Conservation (phyloP, 1,140 invertebrate genomes). For the Pseudomyrmex gracilis region DNA sequence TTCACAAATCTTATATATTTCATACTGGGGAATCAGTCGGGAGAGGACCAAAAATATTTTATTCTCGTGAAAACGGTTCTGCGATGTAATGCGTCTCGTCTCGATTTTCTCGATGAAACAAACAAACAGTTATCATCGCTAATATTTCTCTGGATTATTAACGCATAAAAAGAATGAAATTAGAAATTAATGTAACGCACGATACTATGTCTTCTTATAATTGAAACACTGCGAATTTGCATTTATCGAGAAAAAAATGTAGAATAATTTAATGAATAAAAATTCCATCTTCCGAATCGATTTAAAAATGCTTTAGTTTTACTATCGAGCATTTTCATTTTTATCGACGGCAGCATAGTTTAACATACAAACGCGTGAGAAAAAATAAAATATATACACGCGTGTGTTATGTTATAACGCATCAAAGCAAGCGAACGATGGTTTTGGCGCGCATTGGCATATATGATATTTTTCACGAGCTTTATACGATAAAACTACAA, state of each 20-base stretch:
- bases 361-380: not conserved
- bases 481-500: slow-evolving; percentile 34
- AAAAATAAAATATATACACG: slow-evolving; percentile 6
- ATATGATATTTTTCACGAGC: not conserved
- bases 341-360: not conserved
- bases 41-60: slow-evolving; percentile 3
- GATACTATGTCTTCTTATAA: not conserved
- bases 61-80: not conserved
- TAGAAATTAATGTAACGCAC: not conserved
- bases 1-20: slow-evolving; percentile 40
- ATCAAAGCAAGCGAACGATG: slow-evolving; percentile 39
- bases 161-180: not conserved
- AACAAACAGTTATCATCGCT: not conserved
- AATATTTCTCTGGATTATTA: not conserved
- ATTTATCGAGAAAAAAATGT: not conserved
- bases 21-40: not conserved
- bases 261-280: not conserved
- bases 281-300: not conserved
- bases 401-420: slow-evolving; percentile 17
- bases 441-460: not conserved
- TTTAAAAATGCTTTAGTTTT: slow-evolving; percentile 13
- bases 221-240: not conserved
- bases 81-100: not conserved
- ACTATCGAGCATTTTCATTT: slow-evolving; percentile 12
- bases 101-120: slow-evolving; percentile 31